Base-by-base conservation (phyloP, 2,888 invertebrate genomes). In the Apocheima hispidaria region DNA sequence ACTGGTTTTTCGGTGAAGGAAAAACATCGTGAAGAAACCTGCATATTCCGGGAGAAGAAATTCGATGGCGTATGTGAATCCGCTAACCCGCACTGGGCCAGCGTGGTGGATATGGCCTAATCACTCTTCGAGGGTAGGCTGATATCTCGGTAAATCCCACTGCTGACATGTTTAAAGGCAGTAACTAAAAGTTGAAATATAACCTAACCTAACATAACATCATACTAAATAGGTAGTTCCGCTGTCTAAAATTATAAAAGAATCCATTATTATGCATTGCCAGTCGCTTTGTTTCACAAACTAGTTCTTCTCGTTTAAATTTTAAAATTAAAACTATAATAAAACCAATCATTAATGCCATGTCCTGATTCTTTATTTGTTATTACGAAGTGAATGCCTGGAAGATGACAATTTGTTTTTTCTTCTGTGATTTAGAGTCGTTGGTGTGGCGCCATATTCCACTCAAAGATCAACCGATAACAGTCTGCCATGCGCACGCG, bases 371-470 rank as follows among this genome's bases (percentile, higher is more conserved):
- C 41, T 41, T 35, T 10, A 10, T 12, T 33, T 49, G 18, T 18
- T 28, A 26, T 59, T 44, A 51, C 50, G 49, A 54, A 53, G 53
- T 53, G 10, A 28, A 51, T 28, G 50, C 43, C 61, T 51, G 41
- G 35, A 44, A 72, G 72, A 79, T 79, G 79, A 77, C 74, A 65
- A 71, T 66, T 67, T 60, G 72, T 62, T 79, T 82, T 77, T 54
- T 82, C 75, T 77, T 81, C 71, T 75, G 79, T 83, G 82, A 83
- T 85, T 86, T 83, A 84, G 77, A 74, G 79, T 74, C 71, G 76
- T 71, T 74, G 72, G 67, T 70, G 60, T 76, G 86, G 84, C 87
- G 86, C 86, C 84, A 84, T 83, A 80, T 80, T 56, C 63, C 65
- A 64, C 77, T 72, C 60, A 40, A 61, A 72, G 83, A 83, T 84